phyloP scores from a whole-genome alignment of 2,797 vertebrate genomes.

The Tauraco hartlaubi region DNA sequence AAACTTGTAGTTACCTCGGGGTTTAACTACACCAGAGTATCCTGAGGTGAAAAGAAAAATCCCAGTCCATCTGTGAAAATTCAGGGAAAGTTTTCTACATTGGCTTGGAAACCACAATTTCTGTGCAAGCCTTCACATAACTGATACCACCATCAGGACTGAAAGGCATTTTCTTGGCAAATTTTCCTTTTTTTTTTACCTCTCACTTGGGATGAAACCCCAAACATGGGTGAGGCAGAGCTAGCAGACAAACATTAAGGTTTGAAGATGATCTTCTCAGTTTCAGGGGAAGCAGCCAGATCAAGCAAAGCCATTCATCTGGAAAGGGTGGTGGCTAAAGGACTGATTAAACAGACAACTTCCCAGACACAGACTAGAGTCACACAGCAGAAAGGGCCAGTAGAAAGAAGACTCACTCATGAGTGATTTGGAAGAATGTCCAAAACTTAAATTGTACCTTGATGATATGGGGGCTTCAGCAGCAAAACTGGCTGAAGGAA shows the following conservation, averaged over 20 bases:
- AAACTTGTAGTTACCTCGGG: neutral
- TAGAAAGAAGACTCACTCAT: neutral
- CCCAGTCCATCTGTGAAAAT: neutral
- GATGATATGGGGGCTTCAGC: neutral
- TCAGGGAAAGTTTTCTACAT: neutral
- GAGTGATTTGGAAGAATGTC: neutral
- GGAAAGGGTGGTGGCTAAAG: neutral
- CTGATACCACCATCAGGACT: neutral
- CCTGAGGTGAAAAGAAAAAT: neutral
- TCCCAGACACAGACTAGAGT: neutral
- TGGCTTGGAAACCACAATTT: neutral
- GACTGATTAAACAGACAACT: neutral
- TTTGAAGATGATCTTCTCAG: neutral
- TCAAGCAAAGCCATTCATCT: neutral
- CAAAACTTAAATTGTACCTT: neutral
- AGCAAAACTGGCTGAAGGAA: neutral
- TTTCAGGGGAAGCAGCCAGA: neutral
- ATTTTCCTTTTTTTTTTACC: neutral
- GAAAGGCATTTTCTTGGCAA: neutral
- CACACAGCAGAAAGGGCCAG: neutral
- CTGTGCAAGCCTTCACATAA: neutral
- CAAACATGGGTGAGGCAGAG: neutral
- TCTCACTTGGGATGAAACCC: neutral
- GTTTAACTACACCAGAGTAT: neutral
- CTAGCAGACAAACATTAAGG: neutral